These are phyloP conservation scores for Alentia gelatinosa DNA, from an alignment of 2,888 invertebrate genomes.

Conservation along the genomic window DNA sequence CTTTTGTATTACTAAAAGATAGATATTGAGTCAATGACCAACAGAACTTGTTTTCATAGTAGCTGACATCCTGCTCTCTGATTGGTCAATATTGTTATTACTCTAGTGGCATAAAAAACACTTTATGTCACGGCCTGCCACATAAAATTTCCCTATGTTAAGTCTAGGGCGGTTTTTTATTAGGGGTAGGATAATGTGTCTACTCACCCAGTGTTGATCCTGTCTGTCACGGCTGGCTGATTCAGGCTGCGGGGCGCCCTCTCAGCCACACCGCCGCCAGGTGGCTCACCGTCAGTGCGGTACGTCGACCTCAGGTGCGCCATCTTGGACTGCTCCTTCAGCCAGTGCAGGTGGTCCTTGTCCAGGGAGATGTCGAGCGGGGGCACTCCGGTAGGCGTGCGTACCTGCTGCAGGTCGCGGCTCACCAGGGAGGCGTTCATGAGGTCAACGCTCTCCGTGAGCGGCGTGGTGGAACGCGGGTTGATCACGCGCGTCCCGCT, in stretches of 20 bases:
- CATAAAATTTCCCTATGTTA: too few species aligned
- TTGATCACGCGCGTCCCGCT: background rate
- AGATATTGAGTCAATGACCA: too few species aligned
- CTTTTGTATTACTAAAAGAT: too few species aligned
- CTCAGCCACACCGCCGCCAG: background rate
- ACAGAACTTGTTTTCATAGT: too few species aligned
- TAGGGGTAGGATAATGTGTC: background rate
- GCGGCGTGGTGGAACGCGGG: slow-evolving; percentile 53
- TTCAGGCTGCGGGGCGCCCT: background rate
- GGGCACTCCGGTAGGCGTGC: slow-evolving; percentile 71
- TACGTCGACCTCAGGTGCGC: slow-evolving; percentile 54
- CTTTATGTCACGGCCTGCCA: too few species aligned
- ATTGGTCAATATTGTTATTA: too few species aligned
- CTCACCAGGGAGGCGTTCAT: slow-evolving; percentile 75
- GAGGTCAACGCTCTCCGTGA: slow-evolving; percentile 55
- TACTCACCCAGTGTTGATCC: background rate
- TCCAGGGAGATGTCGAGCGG: slow-evolving; percentile 78
- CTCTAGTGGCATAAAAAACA: too few species aligned
- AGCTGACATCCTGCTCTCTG: too few species aligned
- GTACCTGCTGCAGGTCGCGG: slow-evolving; percentile 69
- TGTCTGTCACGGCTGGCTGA: background rate
- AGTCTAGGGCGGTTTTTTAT: too few species aligned
- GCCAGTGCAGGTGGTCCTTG: slow-evolving; percentile 77
- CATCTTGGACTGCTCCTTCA: slow-evolving; percentile 69
- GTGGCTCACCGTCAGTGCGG: background rate